Percentiles rank a stretch among this genome's conserved stretches.
Conservation (phyloP, 2,888 invertebrate genomes). For the Platycheirus albimanus region DNA sequence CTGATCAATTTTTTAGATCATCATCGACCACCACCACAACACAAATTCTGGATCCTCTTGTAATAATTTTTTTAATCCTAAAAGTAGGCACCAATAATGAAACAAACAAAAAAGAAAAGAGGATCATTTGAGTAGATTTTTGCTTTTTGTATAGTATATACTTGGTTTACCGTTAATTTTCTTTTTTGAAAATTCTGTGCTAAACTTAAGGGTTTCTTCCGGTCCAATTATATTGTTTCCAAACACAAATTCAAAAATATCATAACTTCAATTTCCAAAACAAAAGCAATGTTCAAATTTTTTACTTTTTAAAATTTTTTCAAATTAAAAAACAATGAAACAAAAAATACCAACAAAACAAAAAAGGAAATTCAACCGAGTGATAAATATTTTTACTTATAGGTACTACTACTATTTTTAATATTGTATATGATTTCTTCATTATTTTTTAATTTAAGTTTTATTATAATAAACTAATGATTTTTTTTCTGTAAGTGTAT, state of each 20-base stretch:
- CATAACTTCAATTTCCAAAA: conserved; percentile 9
- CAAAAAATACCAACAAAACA: conserved; percentile 20
- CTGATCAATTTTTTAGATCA: conserved; percentile 26
- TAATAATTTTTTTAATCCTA: neutral
- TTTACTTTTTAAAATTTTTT: conserved; percentile 21
- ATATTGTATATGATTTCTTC: conserved; percentile 62
- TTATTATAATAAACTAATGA: conserved; percentile 33
- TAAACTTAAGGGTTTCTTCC: conserved; percentile 41
- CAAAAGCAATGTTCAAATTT: conserved; percentile 25
- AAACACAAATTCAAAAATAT: conserved; percentile 7
- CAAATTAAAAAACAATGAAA: conserved; percentile 1
- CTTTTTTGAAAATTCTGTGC: conserved; percentile 51
- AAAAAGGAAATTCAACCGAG: conserved; percentile 61
- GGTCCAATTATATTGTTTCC: too few relatives aligned
- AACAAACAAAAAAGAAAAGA: neutral
- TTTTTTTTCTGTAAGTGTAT: conserved; percentile 59
- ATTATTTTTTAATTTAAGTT: conserved; percentile 36
- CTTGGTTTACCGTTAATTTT: conserved; percentile 60
- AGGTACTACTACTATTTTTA: conserved; percentile 66
- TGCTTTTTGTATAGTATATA: neutral
- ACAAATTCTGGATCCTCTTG: conserved; percentile 5
- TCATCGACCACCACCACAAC: neutral
- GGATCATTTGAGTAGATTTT: neutral
- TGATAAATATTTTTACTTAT: conserved; percentile 71
- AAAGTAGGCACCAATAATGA: neutral